A percentile compares a stretch with the other conserved stretches of the same genome.
These are phyloP conservation scores for Villa cingulata DNA, from an alignment of 2,888 invertebrate species.

Conservation along the genomic window DNA sequence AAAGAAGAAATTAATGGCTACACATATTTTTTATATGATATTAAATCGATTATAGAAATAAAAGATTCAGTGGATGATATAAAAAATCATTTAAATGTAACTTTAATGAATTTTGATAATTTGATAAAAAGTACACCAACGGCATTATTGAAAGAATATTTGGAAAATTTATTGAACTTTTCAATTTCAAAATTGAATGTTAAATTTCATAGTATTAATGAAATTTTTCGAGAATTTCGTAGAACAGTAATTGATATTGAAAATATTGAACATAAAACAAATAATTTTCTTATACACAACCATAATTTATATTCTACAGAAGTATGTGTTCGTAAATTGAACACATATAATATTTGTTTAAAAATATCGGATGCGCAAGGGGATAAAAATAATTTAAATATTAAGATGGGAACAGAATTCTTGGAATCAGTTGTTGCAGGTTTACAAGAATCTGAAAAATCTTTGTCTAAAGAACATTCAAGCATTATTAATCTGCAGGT, in stretches of 20 bases:
- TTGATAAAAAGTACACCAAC: not conserved
- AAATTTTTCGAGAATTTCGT: not conserved
- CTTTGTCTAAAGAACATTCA: too few relatives aligned
- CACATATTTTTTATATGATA: not conserved
- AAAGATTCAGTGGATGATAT: not conserved
- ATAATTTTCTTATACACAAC: too few relatives aligned
- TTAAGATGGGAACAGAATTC: not conserved
- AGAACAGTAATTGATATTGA: too few relatives aligned
- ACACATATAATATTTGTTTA: too few relatives aligned
- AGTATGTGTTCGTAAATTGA: too few relatives aligned
- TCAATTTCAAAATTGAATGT: not conserved
- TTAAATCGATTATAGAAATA: conserved; percentile 1
- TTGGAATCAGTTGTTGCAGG: too few relatives aligned
- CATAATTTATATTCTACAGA: too few relatives aligned
- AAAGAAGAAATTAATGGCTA: not conserved
- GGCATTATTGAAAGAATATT: not conserved
- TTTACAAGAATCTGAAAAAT: too few relatives aligned
- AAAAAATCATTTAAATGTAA: not conserved
- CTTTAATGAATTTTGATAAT: conserved; percentile 1
- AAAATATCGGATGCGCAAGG: too few relatives aligned
- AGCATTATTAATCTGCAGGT: not conserved
- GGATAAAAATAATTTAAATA: not conserved
- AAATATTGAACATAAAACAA: too few relatives aligned
- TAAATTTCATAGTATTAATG: not conserved
- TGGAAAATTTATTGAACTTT: not conserved